phyloP scores from a whole-genome alignment of 2,888 invertebrate genomes.

The Cephus runcator region DNA sequence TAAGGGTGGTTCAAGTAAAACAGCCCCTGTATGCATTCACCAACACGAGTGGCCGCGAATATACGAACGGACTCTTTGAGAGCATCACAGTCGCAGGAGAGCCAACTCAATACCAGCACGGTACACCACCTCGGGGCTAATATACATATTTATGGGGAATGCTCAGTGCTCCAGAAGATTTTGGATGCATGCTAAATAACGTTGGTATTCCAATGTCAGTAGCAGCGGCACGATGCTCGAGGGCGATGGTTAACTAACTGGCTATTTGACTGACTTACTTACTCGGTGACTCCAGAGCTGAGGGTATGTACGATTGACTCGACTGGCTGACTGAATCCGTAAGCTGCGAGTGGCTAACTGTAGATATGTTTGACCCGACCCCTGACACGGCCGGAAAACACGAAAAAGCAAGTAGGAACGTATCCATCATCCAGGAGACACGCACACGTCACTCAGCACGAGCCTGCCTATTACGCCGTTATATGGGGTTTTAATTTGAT shows the following conservation, averaged over 20 bases:
- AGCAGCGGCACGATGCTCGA: background rate
- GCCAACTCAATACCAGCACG: slow-evolving; percentile 4
- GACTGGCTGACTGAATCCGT: background rate
- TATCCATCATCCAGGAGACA: slow-evolving; percentile 49
- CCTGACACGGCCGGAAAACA: slow-evolving; percentile 11
- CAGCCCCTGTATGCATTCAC: slow-evolving; percentile 8
- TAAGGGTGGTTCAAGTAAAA: slow-evolving; percentile 15
- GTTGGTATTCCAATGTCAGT: slow-evolving; percentile 32
- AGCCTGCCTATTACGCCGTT: slow-evolving; percentile 16
- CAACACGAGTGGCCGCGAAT: background rate
- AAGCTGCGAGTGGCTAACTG: background rate
- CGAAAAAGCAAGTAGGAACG: slow-evolving; percentile 30
- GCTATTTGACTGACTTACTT: background rate
- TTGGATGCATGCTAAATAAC: slow-evolving; percentile 57
- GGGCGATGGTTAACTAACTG: slow-evolving; percentile 13
- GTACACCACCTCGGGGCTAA: slow-evolving; percentile 35
- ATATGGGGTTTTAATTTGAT: slow-evolving; percentile 48
- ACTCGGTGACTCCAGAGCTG: background rate
- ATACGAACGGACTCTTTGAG: slow-evolving; percentile 21
- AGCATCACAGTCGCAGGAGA: slow-evolving; percentile 12
- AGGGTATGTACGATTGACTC: background rate
- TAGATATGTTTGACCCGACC: background rate
- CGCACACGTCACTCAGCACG: slow-evolving; percentile 46
- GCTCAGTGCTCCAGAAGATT: slow-evolving; percentile 54
- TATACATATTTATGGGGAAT: slow-evolving; percentile 57